phyloP scores from a whole-genome alignment of 2,888 invertebrate genomes.

The Orthosia gothica region DNA sequence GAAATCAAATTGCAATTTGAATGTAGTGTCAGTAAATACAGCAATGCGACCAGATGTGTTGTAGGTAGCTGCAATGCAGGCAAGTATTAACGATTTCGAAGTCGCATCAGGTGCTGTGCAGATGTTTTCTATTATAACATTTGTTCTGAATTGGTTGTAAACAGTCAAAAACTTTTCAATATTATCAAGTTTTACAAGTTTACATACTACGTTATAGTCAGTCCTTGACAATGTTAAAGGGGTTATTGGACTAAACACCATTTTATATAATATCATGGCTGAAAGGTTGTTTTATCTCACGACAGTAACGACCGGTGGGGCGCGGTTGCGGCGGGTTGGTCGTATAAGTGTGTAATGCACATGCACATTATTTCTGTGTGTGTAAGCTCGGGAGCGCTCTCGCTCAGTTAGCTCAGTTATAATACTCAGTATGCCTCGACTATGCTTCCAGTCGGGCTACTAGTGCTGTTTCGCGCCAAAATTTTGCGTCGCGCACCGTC shows the following conservation, averaged over 20 bases:
- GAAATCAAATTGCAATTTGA: slow-evolving; percentile 11
- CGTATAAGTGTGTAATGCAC: no score
- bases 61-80: slow-evolving; percentile 21
- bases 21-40: slow-evolving; percentile 14
- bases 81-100: background rate
- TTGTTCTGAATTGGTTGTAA: background rate
- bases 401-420: no score
- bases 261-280: background rate
- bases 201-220: background rate
- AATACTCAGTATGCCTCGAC: background rate
- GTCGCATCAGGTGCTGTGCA: background rate
- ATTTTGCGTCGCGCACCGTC: background rate
- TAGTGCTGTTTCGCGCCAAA: background rate
- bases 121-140: background rate
- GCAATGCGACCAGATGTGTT: slow-evolving; percentile 23
- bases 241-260: background rate
- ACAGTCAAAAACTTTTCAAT: background rate
- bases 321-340: no score
- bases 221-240: background rate
- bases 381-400: no score
- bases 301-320: no score
- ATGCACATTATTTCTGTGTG: no score
- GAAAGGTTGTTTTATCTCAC: no score
- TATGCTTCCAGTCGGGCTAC: background rate
- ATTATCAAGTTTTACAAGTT: background rate